phyloP scores from a whole-genome alignment of 2,797 vertebrate genomes.

The Ataeniobius toweri region DNA sequence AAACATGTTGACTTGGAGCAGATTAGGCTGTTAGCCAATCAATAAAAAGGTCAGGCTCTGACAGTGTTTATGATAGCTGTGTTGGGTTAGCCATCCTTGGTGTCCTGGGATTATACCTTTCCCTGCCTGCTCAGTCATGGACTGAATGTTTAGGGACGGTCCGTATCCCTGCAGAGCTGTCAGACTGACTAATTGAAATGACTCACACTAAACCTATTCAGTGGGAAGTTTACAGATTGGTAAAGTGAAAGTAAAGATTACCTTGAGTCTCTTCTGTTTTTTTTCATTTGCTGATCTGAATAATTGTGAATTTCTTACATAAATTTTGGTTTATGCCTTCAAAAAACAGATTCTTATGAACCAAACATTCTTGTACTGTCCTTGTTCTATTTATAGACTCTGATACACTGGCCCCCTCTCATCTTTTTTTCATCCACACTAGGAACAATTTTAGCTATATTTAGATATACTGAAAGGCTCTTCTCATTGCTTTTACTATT shows the following conservation, averaged over 20 bases:
- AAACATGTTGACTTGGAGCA: not conserved
- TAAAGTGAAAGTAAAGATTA: not conserved
- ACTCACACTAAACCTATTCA: not conserved
- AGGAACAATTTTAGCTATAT: slow-evolving; percentile 34
- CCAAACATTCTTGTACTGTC: not conserved
- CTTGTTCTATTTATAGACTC: slow-evolving; percentile 5
- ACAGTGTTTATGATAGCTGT: not conserved
- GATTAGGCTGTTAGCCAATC: not conserved
- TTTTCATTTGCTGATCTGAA: slow-evolving; percentile 35
- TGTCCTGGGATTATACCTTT: slow-evolving; percentile 24
- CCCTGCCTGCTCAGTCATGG: slow-evolving; percentile 28
- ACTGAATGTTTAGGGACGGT: slow-evolving; percentile 22
- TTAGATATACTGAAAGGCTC: slow-evolving; percentile 35
- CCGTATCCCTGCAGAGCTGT: slow-evolving; percentile 15
- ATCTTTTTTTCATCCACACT: not conserved
- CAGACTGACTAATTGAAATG: slow-evolving; percentile 31
- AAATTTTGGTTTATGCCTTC: not conserved
- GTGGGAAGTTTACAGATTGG: not conserved
- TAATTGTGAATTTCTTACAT: not conserved
- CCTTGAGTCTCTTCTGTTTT: not conserved
- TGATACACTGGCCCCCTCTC: slow-evolving; percentile 5
- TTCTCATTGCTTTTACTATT: slow-evolving; percentile 14
- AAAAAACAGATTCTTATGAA: not conserved
- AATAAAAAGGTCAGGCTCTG: not conserved
- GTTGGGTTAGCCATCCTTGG: not conserved